phyloP scores from a whole-genome alignment of 2,113 vertebrate genomes.

The Lonchura striata region DNA sequence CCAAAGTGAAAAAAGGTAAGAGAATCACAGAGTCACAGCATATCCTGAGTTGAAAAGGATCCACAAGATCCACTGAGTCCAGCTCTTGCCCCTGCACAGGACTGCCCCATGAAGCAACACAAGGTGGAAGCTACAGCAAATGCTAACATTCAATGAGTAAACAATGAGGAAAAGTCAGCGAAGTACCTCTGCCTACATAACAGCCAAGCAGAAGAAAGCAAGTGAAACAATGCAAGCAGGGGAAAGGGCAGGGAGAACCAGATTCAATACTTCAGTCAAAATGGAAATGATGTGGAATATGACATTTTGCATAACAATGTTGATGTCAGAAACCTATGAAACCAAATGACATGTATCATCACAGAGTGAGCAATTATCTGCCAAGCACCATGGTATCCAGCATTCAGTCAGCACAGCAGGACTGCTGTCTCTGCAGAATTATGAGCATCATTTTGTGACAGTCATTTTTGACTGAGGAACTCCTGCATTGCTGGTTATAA shows the following conservation, averaged over 20 bases:
- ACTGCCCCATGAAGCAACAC: neutral
- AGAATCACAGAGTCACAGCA: neutral
- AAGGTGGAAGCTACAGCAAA: neutral
- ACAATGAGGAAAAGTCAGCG: neutral
- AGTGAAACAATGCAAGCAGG: neutral
- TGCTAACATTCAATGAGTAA: neutral
- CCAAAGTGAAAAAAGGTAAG: neutral
- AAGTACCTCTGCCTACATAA: neutral
- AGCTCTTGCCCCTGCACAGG: neutral
- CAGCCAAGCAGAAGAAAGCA: neutral
- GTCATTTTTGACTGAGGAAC: neutral
- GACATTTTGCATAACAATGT: constrained; percentile 21
- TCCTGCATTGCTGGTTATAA: neutral
- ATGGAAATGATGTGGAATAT: neutral
- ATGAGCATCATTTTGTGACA: neutral
- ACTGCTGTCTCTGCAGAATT: neutral
- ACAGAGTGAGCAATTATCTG: constrained; percentile 11
- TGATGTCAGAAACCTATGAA: constrained; percentile 19
- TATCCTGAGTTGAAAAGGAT: neutral
- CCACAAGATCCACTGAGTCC: neutral
- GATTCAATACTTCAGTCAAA: neutral
- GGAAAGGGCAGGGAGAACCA: neutral
- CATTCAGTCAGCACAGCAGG: neutral
- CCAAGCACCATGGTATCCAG: neutral
- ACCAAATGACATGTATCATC: neutral